Percentiles rank a stretch among this genome's conserved stretches.
These are phyloP conservation scores for Megamerina dolium DNA, from an alignment of 2,888 invertebrate species.

Conservation along the genomic window DNA sequence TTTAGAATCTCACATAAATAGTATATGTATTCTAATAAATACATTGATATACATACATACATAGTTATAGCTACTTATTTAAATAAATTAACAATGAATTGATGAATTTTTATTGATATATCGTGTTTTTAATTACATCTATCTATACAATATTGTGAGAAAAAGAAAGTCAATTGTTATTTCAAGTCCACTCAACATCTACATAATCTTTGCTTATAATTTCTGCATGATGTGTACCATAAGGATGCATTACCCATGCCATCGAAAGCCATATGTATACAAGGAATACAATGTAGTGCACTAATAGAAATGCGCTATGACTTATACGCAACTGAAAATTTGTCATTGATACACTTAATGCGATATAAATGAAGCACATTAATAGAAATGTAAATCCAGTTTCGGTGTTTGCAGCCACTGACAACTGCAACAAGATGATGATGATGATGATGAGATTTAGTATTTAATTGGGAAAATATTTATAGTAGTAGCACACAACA, in stretches of 20 bases:
- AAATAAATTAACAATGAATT: no score
- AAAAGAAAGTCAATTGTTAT: no score
- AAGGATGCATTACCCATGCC: conserved; percentile 3
- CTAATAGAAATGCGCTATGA: conserved; percentile 2
- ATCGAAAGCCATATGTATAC: neutral
- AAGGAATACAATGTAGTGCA: neutral
- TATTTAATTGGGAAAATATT: no score
- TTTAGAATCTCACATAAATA: no score
- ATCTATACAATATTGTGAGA: no score
- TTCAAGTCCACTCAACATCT: conserved; percentile 9
- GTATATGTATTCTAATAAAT: no score
- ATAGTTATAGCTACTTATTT: no score
- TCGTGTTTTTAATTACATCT: no score
- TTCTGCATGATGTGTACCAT: conserved; percentile 7
- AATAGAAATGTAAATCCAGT: conserved; percentile 1
- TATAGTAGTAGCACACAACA: no score
- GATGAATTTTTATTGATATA: no score
- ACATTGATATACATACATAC: no score
- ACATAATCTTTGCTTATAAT: neutral
- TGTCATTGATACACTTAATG: conserved; percentile 1
- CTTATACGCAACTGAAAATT: conserved; percentile 8
- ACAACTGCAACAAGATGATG: conserved; percentile 3
- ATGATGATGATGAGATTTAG: no score
- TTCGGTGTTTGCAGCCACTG: neutral
- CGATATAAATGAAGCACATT: neutral